Evolutionary conservation across 2,888 invertebrate genomes (phyloP).

Genomic region (Chironomus tentans): DNA sequence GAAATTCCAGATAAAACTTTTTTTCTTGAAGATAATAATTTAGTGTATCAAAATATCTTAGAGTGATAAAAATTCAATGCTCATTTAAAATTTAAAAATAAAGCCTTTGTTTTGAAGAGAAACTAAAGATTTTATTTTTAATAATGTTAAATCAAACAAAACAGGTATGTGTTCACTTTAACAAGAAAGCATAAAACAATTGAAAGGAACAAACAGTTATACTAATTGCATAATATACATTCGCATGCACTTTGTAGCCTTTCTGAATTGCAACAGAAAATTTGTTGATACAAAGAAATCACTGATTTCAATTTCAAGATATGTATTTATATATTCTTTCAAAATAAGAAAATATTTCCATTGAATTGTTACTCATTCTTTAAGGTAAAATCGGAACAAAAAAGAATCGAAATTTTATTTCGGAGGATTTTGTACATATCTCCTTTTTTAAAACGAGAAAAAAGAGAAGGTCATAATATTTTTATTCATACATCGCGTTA

Average conservation of each 20-base stretch:
- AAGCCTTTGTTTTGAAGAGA: no score
- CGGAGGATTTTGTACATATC: background rate
- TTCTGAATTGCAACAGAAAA: background rate
- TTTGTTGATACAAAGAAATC: background rate
- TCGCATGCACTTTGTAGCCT: background rate
- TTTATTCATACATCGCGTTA: slow-evolving; percentile 20
- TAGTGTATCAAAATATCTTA: no score
- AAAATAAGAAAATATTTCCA: background rate
- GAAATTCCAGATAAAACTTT: no score
- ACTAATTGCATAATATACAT: slow-evolving; percentile 2
- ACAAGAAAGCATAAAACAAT: background rate
- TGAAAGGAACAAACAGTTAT: background rate
- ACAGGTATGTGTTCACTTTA: no score
- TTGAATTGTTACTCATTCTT: slow-evolving; percentile 9
- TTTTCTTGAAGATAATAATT: no score
- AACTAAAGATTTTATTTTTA: no score
- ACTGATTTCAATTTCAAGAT: slow-evolving; percentile 1
- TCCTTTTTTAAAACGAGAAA: background rate
- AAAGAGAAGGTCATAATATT: slow-evolving; percentile 6
- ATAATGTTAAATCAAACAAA: no score
- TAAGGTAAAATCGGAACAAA: background rate
- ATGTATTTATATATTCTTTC: background rate
- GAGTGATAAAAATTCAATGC: no score
- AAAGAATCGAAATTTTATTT: background rate
- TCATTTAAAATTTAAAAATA: no score